Conservation (phyloP, 30 jellyfish, hydroid and myxozoan species). For the Rhopilema esculentum region DNA sequence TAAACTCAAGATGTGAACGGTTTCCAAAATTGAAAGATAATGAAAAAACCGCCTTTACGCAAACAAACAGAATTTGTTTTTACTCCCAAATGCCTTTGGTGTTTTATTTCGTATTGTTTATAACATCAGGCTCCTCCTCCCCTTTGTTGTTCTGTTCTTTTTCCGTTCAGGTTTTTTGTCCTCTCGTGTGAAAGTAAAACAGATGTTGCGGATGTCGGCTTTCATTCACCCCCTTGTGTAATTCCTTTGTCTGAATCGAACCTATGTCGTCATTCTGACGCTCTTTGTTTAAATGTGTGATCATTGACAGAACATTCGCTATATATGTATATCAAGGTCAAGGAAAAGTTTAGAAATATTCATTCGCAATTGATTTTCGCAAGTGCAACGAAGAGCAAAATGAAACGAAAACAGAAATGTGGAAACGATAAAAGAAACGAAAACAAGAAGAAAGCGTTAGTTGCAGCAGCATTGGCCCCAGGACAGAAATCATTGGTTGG, state of each 20-base stretch:
- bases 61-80: not conserved
- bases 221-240: not conserved
- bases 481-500: conserved; percentile 26
- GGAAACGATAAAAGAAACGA: conserved; percentile 21
- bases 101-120: not conserved
- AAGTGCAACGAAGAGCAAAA: conserved; percentile 13
- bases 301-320: conserved; percentile 3
- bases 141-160: not conserved
- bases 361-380: not conserved
- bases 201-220: not conserved
- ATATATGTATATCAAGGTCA: not conserved
- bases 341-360: not conserved
- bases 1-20: not conserved
- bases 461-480: conserved; percentile 26
- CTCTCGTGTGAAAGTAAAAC: not conserved
- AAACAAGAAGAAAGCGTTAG: conserved; percentile 19
- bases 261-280: not conserved
- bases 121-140: not conserved
- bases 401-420: conserved; percentile 31
- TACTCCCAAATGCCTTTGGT: not conserved
- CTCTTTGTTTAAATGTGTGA: conserved; percentile 1
- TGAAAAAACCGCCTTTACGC: not conserved
- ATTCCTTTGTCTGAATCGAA: not conserved
- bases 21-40: not conserved
- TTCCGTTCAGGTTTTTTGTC: not conserved